phyloP scores from a whole-genome alignment of 2,113 vertebrate species.

The Rallus limicola region DNA sequence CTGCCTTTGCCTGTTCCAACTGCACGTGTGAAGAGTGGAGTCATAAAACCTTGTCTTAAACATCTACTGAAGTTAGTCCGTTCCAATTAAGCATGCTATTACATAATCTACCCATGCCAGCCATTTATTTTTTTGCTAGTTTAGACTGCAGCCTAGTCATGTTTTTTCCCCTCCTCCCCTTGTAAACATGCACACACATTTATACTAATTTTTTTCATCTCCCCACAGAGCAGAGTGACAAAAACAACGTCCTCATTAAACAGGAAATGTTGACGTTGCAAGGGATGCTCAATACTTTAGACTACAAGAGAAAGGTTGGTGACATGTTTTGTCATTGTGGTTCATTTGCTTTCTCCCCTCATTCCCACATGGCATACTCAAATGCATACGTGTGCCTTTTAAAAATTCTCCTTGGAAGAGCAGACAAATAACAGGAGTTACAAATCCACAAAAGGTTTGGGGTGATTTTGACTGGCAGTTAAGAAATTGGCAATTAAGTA shows the following conservation, averaged over 20 bases:
- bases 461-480: neutral
- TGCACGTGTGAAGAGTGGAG: neutral
- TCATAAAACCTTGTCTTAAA: neutral
- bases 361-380: neutral
- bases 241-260: slow-evolving; percentile 85
- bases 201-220: neutral
- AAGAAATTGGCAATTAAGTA: neutral
- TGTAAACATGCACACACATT: neutral
- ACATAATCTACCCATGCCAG: neutral
- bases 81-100: neutral
- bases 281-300: slow-evolving; percentile 93
- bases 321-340: neutral
- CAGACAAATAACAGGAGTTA: neutral
- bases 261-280: slow-evolving; percentile 90
- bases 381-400: accelerated
- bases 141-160: neutral
- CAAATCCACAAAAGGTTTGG: neutral
- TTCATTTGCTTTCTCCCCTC: slow-evolving; percentile 6
- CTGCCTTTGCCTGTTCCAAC: neutral
- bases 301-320: slow-evolving; percentile 93
- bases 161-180: neutral
- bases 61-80: neutral
- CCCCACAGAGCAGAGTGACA: slow-evolving; percentile 83
- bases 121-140: neutral
- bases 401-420: neutral